Evolutionary conservation across 1,140 invertebrate species (phyloP).

Genomic region (Lepidostoma basale): DNA sequence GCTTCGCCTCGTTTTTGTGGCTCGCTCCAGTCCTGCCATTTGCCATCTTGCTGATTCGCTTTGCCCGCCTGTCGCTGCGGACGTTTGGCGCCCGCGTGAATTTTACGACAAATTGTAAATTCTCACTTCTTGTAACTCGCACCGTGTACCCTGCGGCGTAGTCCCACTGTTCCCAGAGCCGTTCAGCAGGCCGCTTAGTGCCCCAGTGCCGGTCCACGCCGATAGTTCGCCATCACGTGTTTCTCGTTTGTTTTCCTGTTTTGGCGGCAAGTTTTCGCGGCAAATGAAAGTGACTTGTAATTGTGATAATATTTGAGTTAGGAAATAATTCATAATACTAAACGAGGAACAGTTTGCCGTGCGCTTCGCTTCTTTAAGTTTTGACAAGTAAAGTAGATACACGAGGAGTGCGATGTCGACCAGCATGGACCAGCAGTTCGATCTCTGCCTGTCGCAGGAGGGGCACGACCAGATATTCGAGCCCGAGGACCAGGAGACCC

Average conservation of each 20-base stretch:
- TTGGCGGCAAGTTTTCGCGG: constrained; percentile 17
- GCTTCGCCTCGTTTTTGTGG: too few species aligned
- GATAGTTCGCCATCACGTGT: background rate
- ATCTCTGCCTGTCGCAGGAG: constrained; percentile 46
- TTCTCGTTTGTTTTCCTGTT: background rate
- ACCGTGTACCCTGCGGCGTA: too few species aligned
- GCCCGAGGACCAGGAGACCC: constrained; percentile 36
- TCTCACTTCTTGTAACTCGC: too few species aligned
- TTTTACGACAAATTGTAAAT: too few species aligned
- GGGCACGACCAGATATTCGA: constrained; percentile 49
- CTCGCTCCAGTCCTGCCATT: too few species aligned
- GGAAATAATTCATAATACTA: background rate
- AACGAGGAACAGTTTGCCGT: background rate
- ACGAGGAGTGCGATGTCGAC: constrained; percentile 25
- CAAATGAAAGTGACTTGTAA: background rate
- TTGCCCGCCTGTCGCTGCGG: background rate
- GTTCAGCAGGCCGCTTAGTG: too few species aligned
- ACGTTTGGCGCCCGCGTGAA: background rate
- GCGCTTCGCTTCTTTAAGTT: background rate
- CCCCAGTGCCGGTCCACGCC: too few species aligned
- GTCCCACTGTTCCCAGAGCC: too few species aligned
- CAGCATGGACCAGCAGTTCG: constrained; percentile 48
- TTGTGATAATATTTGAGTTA: constrained; percentile 4
- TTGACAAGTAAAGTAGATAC: background rate
- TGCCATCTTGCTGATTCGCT: too few species aligned